Evolutionary conservation across 2,797 vertebrate genomes (phyloP).

Genomic region (Semaprochilodus insignis): DNA sequence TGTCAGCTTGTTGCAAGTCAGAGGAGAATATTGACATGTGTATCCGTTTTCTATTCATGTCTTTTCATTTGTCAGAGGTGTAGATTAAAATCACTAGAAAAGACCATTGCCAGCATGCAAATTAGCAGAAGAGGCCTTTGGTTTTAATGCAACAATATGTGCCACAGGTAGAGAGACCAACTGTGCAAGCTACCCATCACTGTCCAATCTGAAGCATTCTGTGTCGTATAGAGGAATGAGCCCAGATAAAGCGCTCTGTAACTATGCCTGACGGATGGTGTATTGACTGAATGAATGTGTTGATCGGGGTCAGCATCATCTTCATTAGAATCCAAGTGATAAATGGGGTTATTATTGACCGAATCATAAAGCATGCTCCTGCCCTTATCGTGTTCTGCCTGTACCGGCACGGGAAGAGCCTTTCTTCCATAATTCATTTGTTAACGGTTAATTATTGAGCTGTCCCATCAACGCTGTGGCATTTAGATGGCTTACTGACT

Average conservation of each 20-base stretch:
- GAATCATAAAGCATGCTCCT: not conserved
- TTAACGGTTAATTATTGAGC: constrained; percentile 52
- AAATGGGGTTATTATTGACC: constrained; percentile 33
- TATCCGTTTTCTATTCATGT: constrained; percentile 56
- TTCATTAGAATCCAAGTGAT: constrained; percentile 20
- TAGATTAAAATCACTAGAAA: constrained; percentile 49
- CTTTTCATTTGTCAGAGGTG: constrained; percentile 52
- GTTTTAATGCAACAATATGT: constrained; percentile 54
- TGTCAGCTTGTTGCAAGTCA: constrained; percentile 59
- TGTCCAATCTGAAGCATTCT: constrained; percentile 40
- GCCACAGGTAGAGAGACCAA: constrained; percentile 50
- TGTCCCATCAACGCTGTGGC: constrained; percentile 29
- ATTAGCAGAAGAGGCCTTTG: constrained; percentile 38
- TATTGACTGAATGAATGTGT: constrained; percentile 40
- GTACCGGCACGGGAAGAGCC: not conserved
- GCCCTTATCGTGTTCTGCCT: constrained; percentile 44
- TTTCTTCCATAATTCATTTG: constrained; percentile 37
- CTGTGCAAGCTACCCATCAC: constrained; percentile 45
- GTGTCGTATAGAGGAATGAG: constrained; percentile 48
- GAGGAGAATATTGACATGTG: constrained; percentile 47
- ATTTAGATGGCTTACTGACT: constrained; percentile 39
- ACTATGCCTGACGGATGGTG: constrained; percentile 41
- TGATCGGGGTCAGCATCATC: constrained; percentile 37
- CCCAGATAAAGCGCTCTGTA: constrained; percentile 41
- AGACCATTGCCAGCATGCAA: constrained; percentile 48